Evolutionary conservation across 2,113 vertebrate genomes (phyloP).

Genomic region (Rhinopomastus cyanomelas): DNA sequence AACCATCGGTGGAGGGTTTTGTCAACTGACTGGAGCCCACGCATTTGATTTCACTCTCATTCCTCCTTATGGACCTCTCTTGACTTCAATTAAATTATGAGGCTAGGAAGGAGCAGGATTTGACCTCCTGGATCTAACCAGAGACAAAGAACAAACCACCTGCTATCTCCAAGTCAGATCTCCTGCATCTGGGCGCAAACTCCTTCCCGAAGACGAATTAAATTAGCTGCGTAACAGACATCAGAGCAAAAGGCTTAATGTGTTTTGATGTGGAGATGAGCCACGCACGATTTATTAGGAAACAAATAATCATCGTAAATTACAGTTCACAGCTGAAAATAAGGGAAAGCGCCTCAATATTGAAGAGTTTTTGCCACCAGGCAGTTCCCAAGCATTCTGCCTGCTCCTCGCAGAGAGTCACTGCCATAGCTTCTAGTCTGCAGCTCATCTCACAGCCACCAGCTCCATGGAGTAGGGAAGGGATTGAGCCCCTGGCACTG

Average conservation of each 20-base stretch:
- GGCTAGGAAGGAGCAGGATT: not conserved
- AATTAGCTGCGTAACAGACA: not conserved
- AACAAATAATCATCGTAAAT: not conserved
- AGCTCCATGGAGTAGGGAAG: no score
- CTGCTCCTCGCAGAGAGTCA: not conserved
- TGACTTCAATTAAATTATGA: not conserved
- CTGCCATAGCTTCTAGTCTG: no score
- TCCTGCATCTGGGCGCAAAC: not conserved
- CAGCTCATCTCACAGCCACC: not conserved
- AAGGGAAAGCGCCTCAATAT: not conserved
- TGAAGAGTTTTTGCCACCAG: not conserved
- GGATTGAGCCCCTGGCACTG: no score
- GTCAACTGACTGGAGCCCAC: accelerated
- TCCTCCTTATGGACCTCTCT: not conserved
- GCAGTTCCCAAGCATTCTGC: accelerated
- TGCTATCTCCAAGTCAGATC: not conserved
- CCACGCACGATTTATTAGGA: not conserved
- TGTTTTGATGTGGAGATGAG: not conserved
- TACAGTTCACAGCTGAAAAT: not conserved
- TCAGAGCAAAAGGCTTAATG: not conserved
- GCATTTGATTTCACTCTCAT: not conserved
- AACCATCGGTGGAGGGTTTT: accelerated
- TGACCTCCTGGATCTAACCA: not conserved
- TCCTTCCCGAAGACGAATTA: not conserved
- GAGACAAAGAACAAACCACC: not conserved